Base-by-base conservation (phyloP, 2,888 invertebrate species). In the Mythimna pallens region DNA sequence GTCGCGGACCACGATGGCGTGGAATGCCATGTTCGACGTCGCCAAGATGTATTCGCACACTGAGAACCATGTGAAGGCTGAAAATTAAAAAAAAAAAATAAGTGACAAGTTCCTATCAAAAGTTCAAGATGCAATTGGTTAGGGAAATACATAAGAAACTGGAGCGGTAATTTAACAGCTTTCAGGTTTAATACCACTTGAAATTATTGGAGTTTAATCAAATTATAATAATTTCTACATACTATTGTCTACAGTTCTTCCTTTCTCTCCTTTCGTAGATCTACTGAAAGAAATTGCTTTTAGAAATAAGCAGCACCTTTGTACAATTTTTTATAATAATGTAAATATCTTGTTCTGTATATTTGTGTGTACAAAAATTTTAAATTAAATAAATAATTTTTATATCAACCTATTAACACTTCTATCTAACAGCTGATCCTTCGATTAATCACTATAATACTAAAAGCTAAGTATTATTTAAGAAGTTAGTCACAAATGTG, bases 51-150 rank as follows among this genome's bases (percentile, higher is more conserved):
- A 99, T 94, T 99, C 99, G 93, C 98, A 99, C 73, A 98, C 97
- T 2, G 99, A 98, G 96, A 99, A 99, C 98, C 98, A 98, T 92
- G 99, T 99, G 95, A 99, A 99, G 63, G 99, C 99, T 99, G 97
- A 84, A 97, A 97, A 68, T 47, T 54, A 0, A 67, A 62, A 34
- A 57, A n/a, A 17, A 22, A 1, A 34, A 20, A 20, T 70, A 62
- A 62, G 3, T 52, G 20, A 10, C 50, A 43, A 14, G n/a, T 9
- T 9, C 5, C 34, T 59, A 52, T n/a, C 1, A 36, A 47, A 1
- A 52, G 22, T 20, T 50, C 22, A 52, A n/a, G 17, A 36, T n/a
- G 10, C 3, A 8, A 57, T 20, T 58, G 8, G 17, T 7, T 8
- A 8, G 30, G 14, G 34, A 34, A 40, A 22, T 14, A 36, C 1